Evolutionary conservation across 1,140 invertebrate species (phyloP), one percentile per base, ranked within the genome.

Genomic region (Lasioglossum albipes): DNA sequence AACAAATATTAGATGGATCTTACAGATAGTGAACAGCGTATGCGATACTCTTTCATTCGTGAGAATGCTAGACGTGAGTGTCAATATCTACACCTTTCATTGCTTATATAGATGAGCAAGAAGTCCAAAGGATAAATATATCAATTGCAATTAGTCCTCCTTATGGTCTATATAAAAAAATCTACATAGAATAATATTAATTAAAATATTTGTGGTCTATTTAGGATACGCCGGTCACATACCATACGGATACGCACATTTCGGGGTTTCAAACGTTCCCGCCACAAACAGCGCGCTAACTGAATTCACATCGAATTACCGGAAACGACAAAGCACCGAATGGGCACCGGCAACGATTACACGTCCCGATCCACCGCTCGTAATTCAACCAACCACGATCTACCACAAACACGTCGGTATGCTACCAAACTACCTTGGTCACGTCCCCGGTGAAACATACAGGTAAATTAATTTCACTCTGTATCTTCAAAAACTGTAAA

Each of bases 361-460:
- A 52, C 91, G 92, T 57, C 93, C 94, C 1, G 94, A 95, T 85
- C 94, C 93, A 4, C 94, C 94, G 2, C 86, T 94, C 16, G 57
- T 92, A 18, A 92, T 94, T 42, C 88, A 93, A 85, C 92, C 94
- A 7, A 91, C 93, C 36, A 93, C 95, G 87, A 95, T 96, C 54
- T 96, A 96, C 81, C 95, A 95, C 84, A 95, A 95, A 78, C 94
- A 96, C 78, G 94, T 95, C 57, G 96, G 96, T 16, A 94, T 96
- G 92, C 88, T 97, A 72, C 96, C 96, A 0, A 95, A 95, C 88
- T 97, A 97, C 90, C 94, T 94, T 7, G 96, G 96, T 2, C 96
- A 97, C 85, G 94, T 97, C 68, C 96, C 96, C 1, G 96, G 96
- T 62, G 94, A 94, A 70, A 93, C 94, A 80, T 96, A 95, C 87